phyloP scores from a whole-genome alignment of 2,888 invertebrate species.

The Biston betularia region DNA sequence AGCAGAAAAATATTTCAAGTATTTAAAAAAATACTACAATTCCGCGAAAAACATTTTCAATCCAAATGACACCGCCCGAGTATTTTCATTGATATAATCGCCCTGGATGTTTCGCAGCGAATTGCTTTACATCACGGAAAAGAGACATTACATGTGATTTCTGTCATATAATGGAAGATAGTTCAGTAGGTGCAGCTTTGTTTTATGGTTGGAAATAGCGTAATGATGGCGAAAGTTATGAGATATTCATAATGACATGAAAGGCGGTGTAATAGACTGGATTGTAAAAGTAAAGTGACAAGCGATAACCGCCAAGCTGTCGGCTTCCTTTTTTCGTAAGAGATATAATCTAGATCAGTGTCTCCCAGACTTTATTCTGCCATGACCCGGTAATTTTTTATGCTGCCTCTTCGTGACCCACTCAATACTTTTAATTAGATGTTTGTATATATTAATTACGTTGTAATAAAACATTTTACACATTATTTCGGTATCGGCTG shows the following conservation, averaged over 20 bases:
- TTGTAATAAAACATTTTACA: too few species aligned
- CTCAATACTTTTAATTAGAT: too few species aligned
- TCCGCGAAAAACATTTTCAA: conserved; percentile 13
- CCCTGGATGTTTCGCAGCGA: conserved; percentile 45
- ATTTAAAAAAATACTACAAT: background rate
- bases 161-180: conserved; percentile 12
- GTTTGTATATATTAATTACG: too few species aligned
- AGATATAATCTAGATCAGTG: too few species aligned
- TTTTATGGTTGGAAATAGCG: conserved; percentile 21
- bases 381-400: too few species aligned
- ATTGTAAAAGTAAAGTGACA: background rate
- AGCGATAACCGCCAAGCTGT: too few species aligned
- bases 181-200: conserved; percentile 25
- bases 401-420: too few species aligned
- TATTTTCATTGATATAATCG: conserved; percentile 45
- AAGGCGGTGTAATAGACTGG: background rate
- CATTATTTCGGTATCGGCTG: too few species aligned
- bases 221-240: conserved; percentile 27
- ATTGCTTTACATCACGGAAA: conserved; percentile 48
- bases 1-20: too few species aligned
- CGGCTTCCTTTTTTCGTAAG: too few species aligned
- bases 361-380: too few species aligned
- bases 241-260: conserved; percentile 5
- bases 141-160: conserved; percentile 41
- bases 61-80: conserved; percentile 21